Evolutionary conservation across 2,888 invertebrate genomes (phyloP).

Genomic region (Amphiduros pacificus): DNA sequence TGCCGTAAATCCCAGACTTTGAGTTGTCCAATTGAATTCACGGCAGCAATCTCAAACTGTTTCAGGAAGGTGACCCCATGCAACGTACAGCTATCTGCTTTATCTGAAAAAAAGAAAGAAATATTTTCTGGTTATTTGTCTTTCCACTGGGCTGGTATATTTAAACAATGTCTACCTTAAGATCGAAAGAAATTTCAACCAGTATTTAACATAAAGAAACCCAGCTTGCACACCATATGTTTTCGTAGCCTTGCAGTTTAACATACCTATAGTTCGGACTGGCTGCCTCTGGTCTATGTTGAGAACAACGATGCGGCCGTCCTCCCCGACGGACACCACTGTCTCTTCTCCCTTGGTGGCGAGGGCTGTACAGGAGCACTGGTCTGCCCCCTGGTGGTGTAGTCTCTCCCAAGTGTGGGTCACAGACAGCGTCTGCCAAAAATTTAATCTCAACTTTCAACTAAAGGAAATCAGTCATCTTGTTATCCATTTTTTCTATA

Average conservation of each 20-base stretch:
- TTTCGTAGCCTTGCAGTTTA: too few relatives aligned
- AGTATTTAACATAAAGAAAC: too few relatives aligned
- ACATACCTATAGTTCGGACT: slow-evolving; percentile 64
- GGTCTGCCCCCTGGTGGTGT: slow-evolving; percentile 65
- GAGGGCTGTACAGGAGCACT: slow-evolving; percentile 74
- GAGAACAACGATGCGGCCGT: slow-evolving; percentile 71
- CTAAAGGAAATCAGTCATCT: neutral
- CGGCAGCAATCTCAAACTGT: slow-evolving; percentile 76
- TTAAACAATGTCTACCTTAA: too few relatives aligned
- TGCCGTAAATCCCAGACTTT: slow-evolving; percentile 84
- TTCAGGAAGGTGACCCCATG: slow-evolving; percentile 77
- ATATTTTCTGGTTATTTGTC: neutral
- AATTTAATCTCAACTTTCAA: slow-evolving; percentile 6
- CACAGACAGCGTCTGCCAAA: slow-evolving; percentile 56
- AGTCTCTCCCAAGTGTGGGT: slow-evolving; percentile 69
- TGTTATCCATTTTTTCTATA: neutral
- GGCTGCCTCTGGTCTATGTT: slow-evolving; percentile 63
- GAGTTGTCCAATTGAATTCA: slow-evolving; percentile 85
- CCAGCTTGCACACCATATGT: too few relatives aligned
- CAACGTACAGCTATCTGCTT: slow-evolving; percentile 81
- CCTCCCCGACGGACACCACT: slow-evolving; percentile 78
- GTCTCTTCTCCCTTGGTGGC: slow-evolving; percentile 77
- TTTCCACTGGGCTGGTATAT: too few relatives aligned
- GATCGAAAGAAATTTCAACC: too few relatives aligned
- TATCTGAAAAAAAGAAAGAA: slow-evolving; percentile 61